Evolutionary conservation across 2,113 vertebrate genomes (phyloP).

Genomic region (Passer montanus): DNA sequence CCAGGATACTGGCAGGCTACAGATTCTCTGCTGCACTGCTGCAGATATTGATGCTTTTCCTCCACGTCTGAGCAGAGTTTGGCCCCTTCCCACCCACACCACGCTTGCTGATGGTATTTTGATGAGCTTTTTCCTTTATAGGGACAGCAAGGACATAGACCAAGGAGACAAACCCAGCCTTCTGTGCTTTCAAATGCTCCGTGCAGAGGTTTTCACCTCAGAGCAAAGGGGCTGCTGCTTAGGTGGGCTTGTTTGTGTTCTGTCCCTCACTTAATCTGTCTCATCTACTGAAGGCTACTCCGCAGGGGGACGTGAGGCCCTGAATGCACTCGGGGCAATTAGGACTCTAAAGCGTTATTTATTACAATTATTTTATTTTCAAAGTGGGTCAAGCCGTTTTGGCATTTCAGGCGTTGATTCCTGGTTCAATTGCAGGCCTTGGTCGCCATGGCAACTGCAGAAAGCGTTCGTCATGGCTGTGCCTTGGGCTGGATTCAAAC

Average conservation of each 20-base stretch:
- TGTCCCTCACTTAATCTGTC: background rate
- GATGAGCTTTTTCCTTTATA: background rate
- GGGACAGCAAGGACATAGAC: background rate
- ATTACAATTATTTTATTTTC: conserved; percentile 55
- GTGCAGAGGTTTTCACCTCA: background rate
- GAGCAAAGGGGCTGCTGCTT: background rate
- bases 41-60: background rate
- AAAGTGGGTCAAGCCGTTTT: conserved; percentile 80
- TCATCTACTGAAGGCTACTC: background rate
- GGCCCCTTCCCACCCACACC: background rate
- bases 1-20: fast-evolving
- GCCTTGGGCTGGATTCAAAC: conserved; percentile 74
- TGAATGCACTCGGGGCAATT: background rate
- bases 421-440: conserved; percentile 63
- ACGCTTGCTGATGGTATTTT: fast-evolving
- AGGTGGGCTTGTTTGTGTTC: conserved; percentile 38
- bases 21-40: fast-evolving
- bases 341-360: conserved; percentile 37
- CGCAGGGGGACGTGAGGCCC: background rate
- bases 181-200: background rate
- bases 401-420: conserved; percentile 73
- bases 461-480: conserved; percentile 75
- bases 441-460: conserved; percentile 75
- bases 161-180: background rate
- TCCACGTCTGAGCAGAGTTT: background rate